Percentiles rank a stretch among this genome's conserved stretches.
Evolutionary conservation across 2,113 vertebrate species (phyloP).

Genomic region (Ammodytes dubius): DNA sequence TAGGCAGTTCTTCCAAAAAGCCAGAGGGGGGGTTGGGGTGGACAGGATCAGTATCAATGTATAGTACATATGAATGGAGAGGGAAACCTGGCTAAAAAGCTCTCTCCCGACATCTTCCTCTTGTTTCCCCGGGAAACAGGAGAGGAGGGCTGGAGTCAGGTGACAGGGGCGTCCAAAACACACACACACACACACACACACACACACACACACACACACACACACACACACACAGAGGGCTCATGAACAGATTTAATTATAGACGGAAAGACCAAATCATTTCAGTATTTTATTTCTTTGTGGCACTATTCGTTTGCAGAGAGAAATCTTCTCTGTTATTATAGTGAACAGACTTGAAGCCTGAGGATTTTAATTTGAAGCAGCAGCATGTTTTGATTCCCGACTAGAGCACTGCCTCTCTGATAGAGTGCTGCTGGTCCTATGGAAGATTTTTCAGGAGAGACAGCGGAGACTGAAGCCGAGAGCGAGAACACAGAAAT

Average conservation of each 20-base stretch:
- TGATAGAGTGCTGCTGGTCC: constrained; percentile 39
- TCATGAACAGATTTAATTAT: constrained; percentile 55
- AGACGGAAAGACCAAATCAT: constrained; percentile 43
- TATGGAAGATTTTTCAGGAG: constrained; percentile 42
- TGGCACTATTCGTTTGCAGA: constrained; percentile 21
- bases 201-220: constrained; percentile 21
- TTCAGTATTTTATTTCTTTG: constrained; percentile 37
- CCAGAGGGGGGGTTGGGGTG: constrained; percentile 53
- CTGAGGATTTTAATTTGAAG: constrained; percentile 13
- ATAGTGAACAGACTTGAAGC: constrained; percentile 2
- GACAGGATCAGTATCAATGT: constrained; percentile 77
- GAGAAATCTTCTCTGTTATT: constrained; percentile 18
- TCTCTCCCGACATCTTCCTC: constrained; percentile 75
- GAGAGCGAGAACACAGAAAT: constrained; percentile 3
- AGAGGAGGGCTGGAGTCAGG: constrained; percentile 72
- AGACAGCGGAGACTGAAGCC: constrained; percentile 9
- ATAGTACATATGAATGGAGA: constrained; percentile 76
- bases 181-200: constrained; percentile 24
- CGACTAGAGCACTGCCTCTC: constrained; percentile 7
- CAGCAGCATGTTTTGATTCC: constrained; percentile 43
- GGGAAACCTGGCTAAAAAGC: constrained; percentile 68
- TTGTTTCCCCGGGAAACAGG: constrained; percentile 77
- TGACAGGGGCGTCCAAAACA: constrained; percentile 60
- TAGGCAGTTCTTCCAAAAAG: constrained; percentile 77
- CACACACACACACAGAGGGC: constrained; percentile 26